These are phyloP conservation scores for Oscheius onirici DNA, from an alignment of 2,888 invertebrate genomes.

Conservation along the genomic window DNA sequence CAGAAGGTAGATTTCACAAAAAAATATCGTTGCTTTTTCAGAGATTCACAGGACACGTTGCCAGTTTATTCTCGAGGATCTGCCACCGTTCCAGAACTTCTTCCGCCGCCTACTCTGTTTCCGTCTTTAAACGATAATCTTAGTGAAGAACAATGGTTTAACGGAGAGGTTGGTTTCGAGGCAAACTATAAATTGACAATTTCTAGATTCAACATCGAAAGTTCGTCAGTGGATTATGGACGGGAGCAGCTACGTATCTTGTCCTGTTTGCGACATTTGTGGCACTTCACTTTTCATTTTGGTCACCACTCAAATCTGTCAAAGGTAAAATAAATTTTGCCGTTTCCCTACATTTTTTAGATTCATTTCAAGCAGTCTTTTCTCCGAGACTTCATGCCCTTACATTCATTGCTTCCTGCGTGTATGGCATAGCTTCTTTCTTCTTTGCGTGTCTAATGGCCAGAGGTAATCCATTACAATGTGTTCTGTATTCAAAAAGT, in stretches of 20 bases:
- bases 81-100: no score
- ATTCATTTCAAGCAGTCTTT: neutral
- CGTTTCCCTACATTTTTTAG: neutral
- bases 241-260: neutral
- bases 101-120: neutral
- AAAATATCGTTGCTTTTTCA: neutral
- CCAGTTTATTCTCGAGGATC: no score
- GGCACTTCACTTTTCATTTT: conserved; percentile 25
- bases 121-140: neutral
- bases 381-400: conserved; percentile 9
- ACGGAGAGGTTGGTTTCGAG: neutral
- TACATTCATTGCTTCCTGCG: conserved; percentile 31
- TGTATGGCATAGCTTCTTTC: conserved; percentile 25
- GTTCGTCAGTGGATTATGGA: conserved; percentile 9
- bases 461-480: neutral
- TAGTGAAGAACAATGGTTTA: neutral
- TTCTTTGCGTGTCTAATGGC: neutral
- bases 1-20: neutral
- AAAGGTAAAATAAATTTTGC: conserved; percentile 20
- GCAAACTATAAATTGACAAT: no score
- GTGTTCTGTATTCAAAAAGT: neutral
- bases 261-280: conserved; percentile 8
- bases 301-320: conserved; percentile 38
- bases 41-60: conserved; percentile 13
- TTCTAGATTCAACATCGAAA: neutral